Conservation (phyloP, 2,797 vertebrate species). For the Scyliorhinus canicula region DNA sequence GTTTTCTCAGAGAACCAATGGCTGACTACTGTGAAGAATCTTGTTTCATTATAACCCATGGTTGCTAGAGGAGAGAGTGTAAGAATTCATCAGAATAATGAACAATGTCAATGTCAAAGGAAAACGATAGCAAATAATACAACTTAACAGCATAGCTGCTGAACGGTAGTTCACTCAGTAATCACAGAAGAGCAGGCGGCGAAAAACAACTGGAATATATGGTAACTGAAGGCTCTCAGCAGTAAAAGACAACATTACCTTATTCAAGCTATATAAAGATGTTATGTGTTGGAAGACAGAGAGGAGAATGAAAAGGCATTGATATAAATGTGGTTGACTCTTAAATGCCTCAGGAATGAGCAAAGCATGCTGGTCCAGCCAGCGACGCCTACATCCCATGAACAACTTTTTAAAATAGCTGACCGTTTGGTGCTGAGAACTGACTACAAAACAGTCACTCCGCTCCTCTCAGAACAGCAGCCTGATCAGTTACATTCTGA, state of each 20-base stretch:
- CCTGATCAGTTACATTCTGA: background rate
- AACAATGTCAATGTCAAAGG: background rate
- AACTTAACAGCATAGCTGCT: background rate
- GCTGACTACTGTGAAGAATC: background rate
- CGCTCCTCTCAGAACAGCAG: background rate
- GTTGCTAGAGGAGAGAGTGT: background rate
- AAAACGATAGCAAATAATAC: background rate
- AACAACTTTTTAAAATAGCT: no score
- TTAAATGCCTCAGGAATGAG: no score
- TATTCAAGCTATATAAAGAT: background rate
- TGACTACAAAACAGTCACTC: background rate
- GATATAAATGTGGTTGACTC: no score
- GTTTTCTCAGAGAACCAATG: background rate
- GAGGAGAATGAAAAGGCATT: background rate
- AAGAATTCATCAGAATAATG: background rate
- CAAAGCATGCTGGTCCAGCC: no score
- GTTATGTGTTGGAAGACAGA: no score
- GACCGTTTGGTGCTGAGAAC: background rate
- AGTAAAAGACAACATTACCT: background rate
- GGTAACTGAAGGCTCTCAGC: background rate
- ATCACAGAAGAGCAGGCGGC: background rate
- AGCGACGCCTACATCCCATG: no score
- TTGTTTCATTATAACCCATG: background rate
- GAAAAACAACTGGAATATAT: background rate
- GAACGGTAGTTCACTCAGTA: background rate